Evolutionary conservation across 2,797 vertebrate species (phyloP), one percentile per base, ranked within the genome.

Genomic region (Anabacerthia variegaticeps): DNA sequence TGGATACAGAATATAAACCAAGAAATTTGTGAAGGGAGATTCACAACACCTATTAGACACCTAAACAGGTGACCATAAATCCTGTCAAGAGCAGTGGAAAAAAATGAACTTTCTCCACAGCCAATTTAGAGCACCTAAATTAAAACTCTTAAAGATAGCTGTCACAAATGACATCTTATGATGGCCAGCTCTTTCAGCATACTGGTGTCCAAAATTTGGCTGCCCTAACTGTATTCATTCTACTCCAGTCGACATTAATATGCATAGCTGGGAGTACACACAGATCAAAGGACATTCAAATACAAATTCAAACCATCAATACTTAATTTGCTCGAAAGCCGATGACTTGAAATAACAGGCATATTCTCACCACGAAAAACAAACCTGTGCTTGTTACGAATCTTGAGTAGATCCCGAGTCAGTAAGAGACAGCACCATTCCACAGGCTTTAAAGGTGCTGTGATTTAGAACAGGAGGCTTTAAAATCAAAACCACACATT

Each of bases 301-400:
- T 58, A 87, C 43, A 87, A 78, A 86, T 36, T 76, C 69, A 61
- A 68, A 68, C 77, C 46, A 95, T 93, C 85, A 84, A 93, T 92
- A 89, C 58, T 90, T 95, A 68, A 95, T 93, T 92, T 88, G 54
- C 92, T 86, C 34, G 3, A 94, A 96, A 94, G 63, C 68, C 89
- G 58, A 71, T 61, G 41, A 91, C 66, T 90, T 80, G 56, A 85
- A 88, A 28, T n/a, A 92, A 66, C 21, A 56, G 43, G 30, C 51
- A 78, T 37, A 78, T 44, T 73, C 56, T 73, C 48, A 71, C 34
- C 32, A 39, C 2, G 28, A 73, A 69, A 89, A 89, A 77, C n/a
- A 88, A 85, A 91, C 26, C n/a, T 37, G 12, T 43, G 41, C 20
- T 78, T 55, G 36, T 46, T 52, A 44, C 6, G 58, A 79, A 88